Conservation (phyloP, 2,888 invertebrate genomes). For the Leucania comma region DNA sequence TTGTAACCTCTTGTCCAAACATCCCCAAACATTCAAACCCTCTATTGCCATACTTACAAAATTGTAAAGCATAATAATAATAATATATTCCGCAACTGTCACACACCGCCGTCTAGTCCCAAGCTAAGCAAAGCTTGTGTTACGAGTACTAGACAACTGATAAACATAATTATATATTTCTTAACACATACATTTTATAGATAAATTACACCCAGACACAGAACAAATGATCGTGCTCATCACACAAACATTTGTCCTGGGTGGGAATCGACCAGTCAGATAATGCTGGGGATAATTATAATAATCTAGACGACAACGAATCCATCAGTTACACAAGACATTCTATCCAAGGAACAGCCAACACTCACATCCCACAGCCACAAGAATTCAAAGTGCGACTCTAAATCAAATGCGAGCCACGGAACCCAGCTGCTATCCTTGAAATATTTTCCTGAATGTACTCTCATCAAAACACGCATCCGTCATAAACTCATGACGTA, state of each 20-base stretch:
- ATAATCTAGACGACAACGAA: not conserved
- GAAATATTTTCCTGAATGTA: slow-evolving; percentile 40
- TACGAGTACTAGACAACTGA: too few relatives aligned
- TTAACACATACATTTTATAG: too few relatives aligned
- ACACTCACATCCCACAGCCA: not conserved
- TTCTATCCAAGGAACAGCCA: slow-evolving; percentile 15
- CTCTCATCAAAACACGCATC: slow-evolving; percentile 50
- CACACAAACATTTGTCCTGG: too few relatives aligned
- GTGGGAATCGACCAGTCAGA: too few relatives aligned
- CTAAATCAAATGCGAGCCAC: slow-evolving; percentile 36
- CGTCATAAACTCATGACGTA: slow-evolving; percentile 48
- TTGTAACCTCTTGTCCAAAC: not conserved
- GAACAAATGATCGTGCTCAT: too few relatives aligned
- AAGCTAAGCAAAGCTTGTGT: too few relatives aligned
- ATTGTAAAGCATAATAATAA: not conserved
- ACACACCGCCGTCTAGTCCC: too few relatives aligned
- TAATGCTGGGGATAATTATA: not conserved
- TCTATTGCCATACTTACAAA: not conserved
- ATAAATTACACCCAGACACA: too few relatives aligned
- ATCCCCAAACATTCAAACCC: too few relatives aligned
- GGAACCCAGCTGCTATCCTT: slow-evolving; percentile 47
- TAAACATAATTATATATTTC: too few relatives aligned
- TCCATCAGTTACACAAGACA: slow-evolving; percentile 3
- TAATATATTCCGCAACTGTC: too few relatives aligned
- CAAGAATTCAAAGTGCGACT: slow-evolving; percentile 37